Conservation (phyloP, 1,140 invertebrate genomes). For the Papilio xuthus region DNA sequence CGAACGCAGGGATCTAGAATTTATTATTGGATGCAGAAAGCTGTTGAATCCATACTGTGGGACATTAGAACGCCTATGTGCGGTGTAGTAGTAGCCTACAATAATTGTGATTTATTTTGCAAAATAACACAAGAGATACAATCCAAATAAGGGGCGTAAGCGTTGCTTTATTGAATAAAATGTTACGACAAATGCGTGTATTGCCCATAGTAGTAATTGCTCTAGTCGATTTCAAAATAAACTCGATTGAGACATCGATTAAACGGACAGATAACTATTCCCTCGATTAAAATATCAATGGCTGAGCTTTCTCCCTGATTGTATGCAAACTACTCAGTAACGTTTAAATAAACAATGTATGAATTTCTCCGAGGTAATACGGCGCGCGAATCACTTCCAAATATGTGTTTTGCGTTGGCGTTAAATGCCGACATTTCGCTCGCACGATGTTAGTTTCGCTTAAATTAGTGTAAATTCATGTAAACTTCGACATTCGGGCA, state of each 20-base stretch:
- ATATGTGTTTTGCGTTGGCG: conserved; percentile 52
- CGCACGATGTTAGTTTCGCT: background rate
- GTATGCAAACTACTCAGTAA: conserved; percentile 71
- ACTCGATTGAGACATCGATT: conserved; percentile 68
- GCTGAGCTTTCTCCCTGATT: conserved; percentile 70
- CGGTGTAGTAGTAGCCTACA: too few species aligned
- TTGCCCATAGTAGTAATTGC: conserved; percentile 20
- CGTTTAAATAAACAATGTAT: conserved; percentile 68
- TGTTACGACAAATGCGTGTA: background rate
- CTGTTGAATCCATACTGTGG: too few species aligned
- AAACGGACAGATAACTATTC: conserved; percentile 58
- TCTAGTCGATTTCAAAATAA: conserved; percentile 40
- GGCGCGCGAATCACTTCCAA: conserved; percentile 56
- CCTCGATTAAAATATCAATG: conserved; percentile 77
- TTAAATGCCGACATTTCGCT: conserved; percentile 36
- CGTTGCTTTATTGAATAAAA: background rate
- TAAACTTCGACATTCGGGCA: conserved; percentile 32
- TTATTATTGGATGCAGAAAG: too few species aligned
- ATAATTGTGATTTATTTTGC: background rate
- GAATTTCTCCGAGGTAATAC: conserved; percentile 49
- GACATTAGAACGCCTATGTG: too few species aligned
- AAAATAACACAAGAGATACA: background rate
- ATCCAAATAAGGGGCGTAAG: background rate
- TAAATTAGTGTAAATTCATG: conserved; percentile 36
- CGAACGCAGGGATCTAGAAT: background rate